Evolutionary conservation across 2,797 vertebrate genomes (phyloP).

Genomic region (Melanotaenia boesemani): DNA sequence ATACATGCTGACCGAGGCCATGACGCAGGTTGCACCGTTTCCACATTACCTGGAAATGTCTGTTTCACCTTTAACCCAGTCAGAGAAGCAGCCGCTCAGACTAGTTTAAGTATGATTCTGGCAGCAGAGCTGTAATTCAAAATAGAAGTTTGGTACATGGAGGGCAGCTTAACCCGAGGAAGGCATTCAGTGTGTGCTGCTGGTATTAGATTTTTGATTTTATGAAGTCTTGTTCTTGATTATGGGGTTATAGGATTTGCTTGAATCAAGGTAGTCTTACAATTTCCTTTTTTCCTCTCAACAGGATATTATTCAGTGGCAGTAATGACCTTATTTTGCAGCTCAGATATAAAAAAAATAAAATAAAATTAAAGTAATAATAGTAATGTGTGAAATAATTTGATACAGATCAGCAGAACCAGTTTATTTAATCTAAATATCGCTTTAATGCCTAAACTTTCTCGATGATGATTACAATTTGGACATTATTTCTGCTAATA

Average conservation of each 20-base stretch:
- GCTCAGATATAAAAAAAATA: neutral
- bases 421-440: neutral
- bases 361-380: neutral
- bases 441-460: neutral
- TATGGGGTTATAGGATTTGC: neutral
- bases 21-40: conserved; percentile 69
- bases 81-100: conserved; percentile 1
- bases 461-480: neutral
- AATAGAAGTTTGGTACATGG: neutral
- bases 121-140: conserved; percentile 2
- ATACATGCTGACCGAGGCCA: conserved; percentile 49
- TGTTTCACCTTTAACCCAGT: conserved; percentile 54
- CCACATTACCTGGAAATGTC: conserved; percentile 74
- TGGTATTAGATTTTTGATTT: neutral
- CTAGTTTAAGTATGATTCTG: conserved; percentile 12
- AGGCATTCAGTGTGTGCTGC: neutral
- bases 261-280: neutral
- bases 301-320: neutral
- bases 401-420: neutral
- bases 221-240: neutral
- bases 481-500: neutral
- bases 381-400: neutral
- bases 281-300: neutral
- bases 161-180: conserved; percentile 1
- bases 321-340: neutral